phyloP scores from a whole-genome alignment of 2,888 invertebrate species.

The Cantharis nigra region DNA sequence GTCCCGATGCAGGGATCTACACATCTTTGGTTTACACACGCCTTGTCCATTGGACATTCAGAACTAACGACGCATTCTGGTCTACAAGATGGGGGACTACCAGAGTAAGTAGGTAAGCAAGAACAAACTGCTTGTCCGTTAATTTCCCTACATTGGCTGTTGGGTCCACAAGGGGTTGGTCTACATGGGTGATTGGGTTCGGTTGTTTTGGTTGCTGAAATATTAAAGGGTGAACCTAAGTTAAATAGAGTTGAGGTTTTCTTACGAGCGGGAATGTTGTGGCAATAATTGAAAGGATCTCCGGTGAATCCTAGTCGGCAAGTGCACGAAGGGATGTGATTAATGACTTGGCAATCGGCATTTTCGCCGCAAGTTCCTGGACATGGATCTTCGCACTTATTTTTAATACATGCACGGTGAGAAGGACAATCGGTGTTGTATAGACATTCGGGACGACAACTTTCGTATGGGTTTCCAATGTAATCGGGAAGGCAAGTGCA shows the following conservation, averaged over 20 bases:
- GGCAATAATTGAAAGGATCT: slow-evolving; percentile 65
- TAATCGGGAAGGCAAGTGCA: slow-evolving; percentile 73
- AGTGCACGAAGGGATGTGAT: slow-evolving; percentile 68
- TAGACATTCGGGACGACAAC: slow-evolving; percentile 71
- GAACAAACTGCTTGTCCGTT: slow-evolving; percentile 64
- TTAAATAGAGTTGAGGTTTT: slow-evolving; percentile 12
- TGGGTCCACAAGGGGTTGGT: slow-evolving; percentile 75
- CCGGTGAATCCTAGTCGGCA: slow-evolving; percentile 67
- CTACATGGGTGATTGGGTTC: slow-evolving; percentile 65
- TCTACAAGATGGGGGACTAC: slow-evolving; percentile 70
- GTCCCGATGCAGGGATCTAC: slow-evolving; percentile 74
- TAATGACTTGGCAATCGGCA: slow-evolving; percentile 68
- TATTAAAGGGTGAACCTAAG: not conserved
- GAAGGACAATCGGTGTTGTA: slow-evolving; percentile 69
- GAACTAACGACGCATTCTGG: slow-evolving; percentile 74
- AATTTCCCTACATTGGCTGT: slow-evolving; percentile 70
- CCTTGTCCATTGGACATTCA: slow-evolving; percentile 69
- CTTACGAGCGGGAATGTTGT: slow-evolving; percentile 55
- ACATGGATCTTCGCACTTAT: slow-evolving; percentile 72
- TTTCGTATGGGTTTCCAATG: slow-evolving; percentile 77
- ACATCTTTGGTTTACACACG: slow-evolving; percentile 76
- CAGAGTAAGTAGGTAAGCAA: slow-evolving; percentile 68
- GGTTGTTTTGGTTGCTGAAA: slow-evolving; percentile 38
- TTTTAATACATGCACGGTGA: slow-evolving; percentile 65
- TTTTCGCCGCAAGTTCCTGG: slow-evolving; percentile 72